Evolutionary conservation across 2,113 vertebrate genomes (phyloP), one percentile per base, ranked within the genome.

Genomic region (Pyxicephalus adspersus): DNA sequence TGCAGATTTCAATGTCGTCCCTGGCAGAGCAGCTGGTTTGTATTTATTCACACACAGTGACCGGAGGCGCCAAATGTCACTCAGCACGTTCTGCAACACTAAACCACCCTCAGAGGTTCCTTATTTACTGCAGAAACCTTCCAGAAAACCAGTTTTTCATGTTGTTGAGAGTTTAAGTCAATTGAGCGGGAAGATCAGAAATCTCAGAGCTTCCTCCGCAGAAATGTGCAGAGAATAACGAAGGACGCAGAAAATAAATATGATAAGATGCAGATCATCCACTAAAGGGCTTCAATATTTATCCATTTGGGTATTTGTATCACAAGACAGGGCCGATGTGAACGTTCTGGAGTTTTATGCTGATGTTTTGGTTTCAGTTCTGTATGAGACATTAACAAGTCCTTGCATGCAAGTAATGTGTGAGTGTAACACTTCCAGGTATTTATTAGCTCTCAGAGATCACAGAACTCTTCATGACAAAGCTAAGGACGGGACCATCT

Each of bases 41-140:
- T 34, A 64, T 63, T 75, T 31, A 63, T 61, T 22, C 22, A 77
- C 60, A 65, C 45, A 45, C 75, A 54, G 25, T 34, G 25, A 31
- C 75, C 45, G 1, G 45, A 77, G 75, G 75, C 75, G 50, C 75
- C 75, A 77, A 77, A 18, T 65, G 75, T 65, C 75, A 77, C 61
- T 77, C 75, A 65, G 38, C 75, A 25, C 25, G 9, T 65, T 34
- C 26, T 68, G 65, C 65, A 68, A 68, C 31, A 50, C 34, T 77
- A 77, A 77, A 77, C 28, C n/a, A 64, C 17, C 50, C 75, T 54
- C 29, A 22, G 23, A 77, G 29, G 61, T 31, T 52, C 38, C n/a
- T 77, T 76, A 76, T 45, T 63, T 16, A 13, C 58, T 51, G 22
- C 22, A 61, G 23, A 25, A 8, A 77, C 51, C 50, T 55, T 65